Percentiles rank a stretch among this genome's conserved stretches.
Evolutionary conservation across 1,140 invertebrate genomes (phyloP).

Genomic region (Saxidomus purpurata): DNA sequence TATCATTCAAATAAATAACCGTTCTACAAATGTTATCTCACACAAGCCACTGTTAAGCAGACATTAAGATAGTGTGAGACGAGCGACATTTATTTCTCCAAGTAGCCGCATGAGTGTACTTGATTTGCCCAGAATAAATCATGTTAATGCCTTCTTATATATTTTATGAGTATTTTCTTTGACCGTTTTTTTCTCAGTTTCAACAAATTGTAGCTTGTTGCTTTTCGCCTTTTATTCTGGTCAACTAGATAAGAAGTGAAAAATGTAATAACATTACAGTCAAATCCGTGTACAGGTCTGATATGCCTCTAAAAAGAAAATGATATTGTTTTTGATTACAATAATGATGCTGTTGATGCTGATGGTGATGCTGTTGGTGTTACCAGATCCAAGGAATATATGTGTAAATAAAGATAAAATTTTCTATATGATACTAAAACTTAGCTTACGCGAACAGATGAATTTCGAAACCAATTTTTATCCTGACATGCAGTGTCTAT

Average conservation of each 20-base stretch:
- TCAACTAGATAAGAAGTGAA: no score
- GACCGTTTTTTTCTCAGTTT: not conserved
- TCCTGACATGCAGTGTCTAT: no score
- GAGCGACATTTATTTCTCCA: conserved; percentile 54
- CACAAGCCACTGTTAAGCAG: conserved; percentile 43
- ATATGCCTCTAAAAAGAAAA: no score
- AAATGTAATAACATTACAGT: no score
- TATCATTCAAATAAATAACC: conserved; percentile 57
- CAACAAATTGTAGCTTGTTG: not conserved
- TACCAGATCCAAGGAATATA: not conserved
- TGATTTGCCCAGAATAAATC: conserved; percentile 10
- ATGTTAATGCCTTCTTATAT: conserved; percentile 33
- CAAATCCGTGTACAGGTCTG: no score
- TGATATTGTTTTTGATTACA: no score
- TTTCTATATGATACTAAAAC: no score
- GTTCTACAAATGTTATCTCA: conserved; percentile 54
- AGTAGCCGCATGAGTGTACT: conserved; percentile 19
- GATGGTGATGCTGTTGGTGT: not conserved
- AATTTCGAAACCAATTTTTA: no score
- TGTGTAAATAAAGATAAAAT: not conserved
- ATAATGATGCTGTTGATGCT: no score
- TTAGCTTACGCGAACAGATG: no score
- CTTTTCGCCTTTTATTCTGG: conserved; percentile 16
- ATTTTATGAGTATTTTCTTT: conserved; percentile 27
- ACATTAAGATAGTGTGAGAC: conserved; percentile 30